Evolutionary conservation across 2,888 invertebrate species (phyloP).

Genomic region (Archaeoteleia sp.): DNA sequence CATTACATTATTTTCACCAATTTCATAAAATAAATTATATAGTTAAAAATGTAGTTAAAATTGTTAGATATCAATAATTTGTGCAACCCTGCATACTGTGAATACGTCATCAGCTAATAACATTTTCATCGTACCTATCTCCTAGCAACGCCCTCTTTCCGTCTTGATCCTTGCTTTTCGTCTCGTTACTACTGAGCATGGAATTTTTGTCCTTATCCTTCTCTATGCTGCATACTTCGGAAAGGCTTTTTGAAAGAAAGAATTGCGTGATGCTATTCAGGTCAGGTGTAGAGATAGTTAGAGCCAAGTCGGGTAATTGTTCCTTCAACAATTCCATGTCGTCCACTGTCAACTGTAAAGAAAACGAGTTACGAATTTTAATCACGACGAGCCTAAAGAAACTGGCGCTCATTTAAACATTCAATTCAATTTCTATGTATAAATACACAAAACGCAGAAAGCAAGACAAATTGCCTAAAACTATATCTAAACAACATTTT

Average conservation of each 20-base stretch:
- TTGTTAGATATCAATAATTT: too few species aligned
- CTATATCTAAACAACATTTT: too few species aligned
- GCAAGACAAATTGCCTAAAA: too few species aligned
- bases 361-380: not conserved
- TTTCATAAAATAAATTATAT: too few species aligned
- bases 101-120: too few species aligned
- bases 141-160: conserved; percentile 58
- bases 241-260: conserved; percentile 78
- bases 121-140: too few species aligned
- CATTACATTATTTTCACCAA: too few species aligned
- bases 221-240: conserved; percentile 63
- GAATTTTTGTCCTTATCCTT: conserved; percentile 67
- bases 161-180: conserved; percentile 59
- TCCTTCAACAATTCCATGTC: conserved; percentile 81
- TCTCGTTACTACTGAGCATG: conserved; percentile 60
- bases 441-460: too few species aligned
- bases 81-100: too few species aligned
- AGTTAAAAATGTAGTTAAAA: too few species aligned
- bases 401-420: not conserved
- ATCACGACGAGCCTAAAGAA: too few species aligned
- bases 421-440: too few species aligned
- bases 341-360: conserved; percentile 71
- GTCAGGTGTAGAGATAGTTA: conserved; percentile 81
- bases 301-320: conserved; percentile 82
- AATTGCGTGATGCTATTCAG: conserved; percentile 83